Percentiles rank a stretch among this genome's conserved stretches.
Conservation (phyloP, 2,888 invertebrate species). For the Spisula solida region DNA sequence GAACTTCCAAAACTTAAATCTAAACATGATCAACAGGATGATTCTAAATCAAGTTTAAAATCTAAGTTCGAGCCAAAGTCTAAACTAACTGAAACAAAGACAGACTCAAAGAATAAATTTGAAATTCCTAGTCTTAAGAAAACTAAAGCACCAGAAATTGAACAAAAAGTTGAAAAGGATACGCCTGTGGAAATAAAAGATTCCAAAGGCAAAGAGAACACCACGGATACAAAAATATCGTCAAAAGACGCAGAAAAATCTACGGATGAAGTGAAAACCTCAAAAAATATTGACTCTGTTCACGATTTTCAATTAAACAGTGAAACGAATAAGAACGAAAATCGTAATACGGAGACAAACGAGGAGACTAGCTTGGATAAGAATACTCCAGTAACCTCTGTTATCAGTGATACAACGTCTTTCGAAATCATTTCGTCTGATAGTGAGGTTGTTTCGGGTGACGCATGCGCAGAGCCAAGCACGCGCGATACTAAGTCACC, state of each 20-base stretch:
- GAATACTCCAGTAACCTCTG: constrained; percentile 42
- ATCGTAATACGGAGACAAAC: constrained; percentile 24
- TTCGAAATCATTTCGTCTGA: constrained; percentile 65
- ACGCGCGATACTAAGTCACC: constrained; percentile 59
- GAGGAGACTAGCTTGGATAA: constrained; percentile 25
- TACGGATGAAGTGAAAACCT: constrained; percentile 11
- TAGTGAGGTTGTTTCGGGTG: constrained; percentile 49
- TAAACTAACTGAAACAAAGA: constrained; percentile 38
- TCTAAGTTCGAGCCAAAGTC: constrained; percentile 46
- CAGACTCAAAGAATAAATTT: constrained; percentile 59
- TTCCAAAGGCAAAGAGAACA: background rate
- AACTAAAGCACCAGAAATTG: constrained; percentile 50
- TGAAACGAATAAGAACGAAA: constrained; percentile 36
- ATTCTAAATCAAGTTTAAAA: constrained; percentile 54
- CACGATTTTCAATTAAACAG: constrained; percentile 23
- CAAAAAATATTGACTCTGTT: background rate
- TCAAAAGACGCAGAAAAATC: constrained; percentile 26
- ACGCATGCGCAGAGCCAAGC: constrained; percentile 63
- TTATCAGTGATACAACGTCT: constrained; percentile 55
- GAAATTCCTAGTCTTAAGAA: constrained; percentile 44
- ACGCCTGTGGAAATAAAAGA: background rate
- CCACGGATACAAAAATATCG: background rate
- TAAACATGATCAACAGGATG: constrained; percentile 29
- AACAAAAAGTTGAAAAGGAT: constrained; percentile 11
- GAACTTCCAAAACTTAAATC: constrained; percentile 53